Conservation (phyloP, 1,140 invertebrate species). For the Phthorimaea operculella region DNA sequence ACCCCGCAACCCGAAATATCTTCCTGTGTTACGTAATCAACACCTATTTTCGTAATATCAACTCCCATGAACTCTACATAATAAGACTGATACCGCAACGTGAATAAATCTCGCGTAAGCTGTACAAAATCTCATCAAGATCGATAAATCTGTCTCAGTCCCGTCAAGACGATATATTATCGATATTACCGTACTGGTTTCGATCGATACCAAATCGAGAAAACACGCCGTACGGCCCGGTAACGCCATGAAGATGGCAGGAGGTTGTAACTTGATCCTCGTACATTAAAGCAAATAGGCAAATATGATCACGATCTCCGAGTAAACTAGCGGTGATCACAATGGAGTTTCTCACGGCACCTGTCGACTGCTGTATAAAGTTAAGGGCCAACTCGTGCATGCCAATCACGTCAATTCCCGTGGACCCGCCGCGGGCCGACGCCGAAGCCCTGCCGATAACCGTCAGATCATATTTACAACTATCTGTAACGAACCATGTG, state of each 20-base stretch:
- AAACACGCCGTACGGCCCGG: too few relatives aligned
- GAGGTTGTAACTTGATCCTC: background rate
- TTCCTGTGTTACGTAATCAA: background rate
- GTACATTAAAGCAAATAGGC: slow-evolving; percentile 1
- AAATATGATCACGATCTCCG: background rate
- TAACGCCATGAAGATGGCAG: too few relatives aligned
- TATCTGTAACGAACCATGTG: slow-evolving; percentile 11
- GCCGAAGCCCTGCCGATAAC: slow-evolving; percentile 5
- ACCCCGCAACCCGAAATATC: background rate
- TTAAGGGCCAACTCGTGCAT: slow-evolving; percentile 38
- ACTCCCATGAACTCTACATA: too few relatives aligned
- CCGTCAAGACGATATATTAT: too few relatives aligned
- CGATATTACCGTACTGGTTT: too few relatives aligned
- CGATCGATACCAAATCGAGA: too few relatives aligned
- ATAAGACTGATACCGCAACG: too few relatives aligned
- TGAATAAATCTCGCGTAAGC: too few relatives aligned
- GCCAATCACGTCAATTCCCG: slow-evolving; percentile 33
- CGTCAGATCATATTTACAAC: slow-evolving; percentile 15
- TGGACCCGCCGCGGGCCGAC: slow-evolving; percentile 4
- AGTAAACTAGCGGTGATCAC: background rate
- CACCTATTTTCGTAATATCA: background rate
- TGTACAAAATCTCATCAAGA: too few relatives aligned
- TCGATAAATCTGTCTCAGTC: too few relatives aligned
- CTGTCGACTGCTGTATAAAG: slow-evolving; percentile 16
- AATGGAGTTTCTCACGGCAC: slow-evolving; percentile 17